phyloP scores from a whole-genome alignment of 2,113 vertebrate genomes.

The Pseudopipra pipra region DNA sequence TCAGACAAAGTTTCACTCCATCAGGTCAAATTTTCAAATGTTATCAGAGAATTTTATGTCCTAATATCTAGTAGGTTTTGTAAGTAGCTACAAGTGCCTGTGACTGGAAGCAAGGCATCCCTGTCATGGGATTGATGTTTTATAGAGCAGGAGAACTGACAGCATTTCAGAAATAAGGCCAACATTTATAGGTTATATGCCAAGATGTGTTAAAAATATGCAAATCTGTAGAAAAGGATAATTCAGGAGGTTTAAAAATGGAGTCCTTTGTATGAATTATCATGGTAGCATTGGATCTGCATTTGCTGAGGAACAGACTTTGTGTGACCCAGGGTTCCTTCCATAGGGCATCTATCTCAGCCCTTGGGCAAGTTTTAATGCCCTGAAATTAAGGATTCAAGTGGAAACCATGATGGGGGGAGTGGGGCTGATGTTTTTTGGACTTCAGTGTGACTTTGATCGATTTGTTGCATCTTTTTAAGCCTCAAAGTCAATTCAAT shows the following conservation, averaged over 20 bases:
- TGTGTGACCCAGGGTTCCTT: background rate
- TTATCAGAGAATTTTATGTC: background rate
- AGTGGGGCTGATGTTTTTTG: background rate
- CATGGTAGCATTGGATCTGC: background rate
- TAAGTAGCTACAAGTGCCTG: background rate
- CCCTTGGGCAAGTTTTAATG: background rate
- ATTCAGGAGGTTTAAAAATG: background rate
- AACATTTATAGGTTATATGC: background rate
- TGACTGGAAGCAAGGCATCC: background rate
- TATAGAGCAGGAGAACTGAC: background rate
- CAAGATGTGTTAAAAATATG: background rate
- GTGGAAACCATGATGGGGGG: background rate
- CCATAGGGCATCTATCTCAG: background rate
- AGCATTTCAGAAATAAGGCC: background rate
- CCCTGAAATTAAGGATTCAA: background rate
- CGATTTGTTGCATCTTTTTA: background rate
- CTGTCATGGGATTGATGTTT: background rate
- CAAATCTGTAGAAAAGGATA: background rate
- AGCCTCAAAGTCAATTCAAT: background rate
- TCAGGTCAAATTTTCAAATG: background rate
- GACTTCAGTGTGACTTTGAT: background rate
- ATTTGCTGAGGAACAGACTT: background rate
- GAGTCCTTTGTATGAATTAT: background rate
- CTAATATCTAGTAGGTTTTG: background rate
- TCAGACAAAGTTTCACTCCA: background rate